These are phyloP conservation scores for Abrostola triplasia DNA, from an alignment of 2,888 invertebrate genomes.

Conservation along the genomic window DNA sequence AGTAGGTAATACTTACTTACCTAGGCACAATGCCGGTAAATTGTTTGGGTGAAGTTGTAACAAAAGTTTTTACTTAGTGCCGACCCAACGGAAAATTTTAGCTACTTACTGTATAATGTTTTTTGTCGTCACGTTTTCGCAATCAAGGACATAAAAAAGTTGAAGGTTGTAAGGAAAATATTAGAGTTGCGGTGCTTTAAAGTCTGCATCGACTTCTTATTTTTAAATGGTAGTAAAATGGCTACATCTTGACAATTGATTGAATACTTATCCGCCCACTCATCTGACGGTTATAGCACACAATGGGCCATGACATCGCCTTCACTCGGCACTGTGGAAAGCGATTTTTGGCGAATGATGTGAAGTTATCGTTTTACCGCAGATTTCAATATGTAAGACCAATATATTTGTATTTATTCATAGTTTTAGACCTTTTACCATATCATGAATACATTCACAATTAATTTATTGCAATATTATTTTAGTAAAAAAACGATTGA, in stretches of 20 bases:
- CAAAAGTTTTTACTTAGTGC: slow-evolving; percentile 53
- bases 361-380: background rate
- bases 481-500: too few relatives aligned
- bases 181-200: slow-evolving; percentile 15
- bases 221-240: slow-evolving; percentile 5
- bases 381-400: too few relatives aligned
- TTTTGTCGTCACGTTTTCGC: slow-evolving; percentile 44
- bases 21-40: slow-evolving; percentile 18
- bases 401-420: too few relatives aligned
- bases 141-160: slow-evolving; percentile 40
- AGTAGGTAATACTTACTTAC: slow-evolving; percentile 4
- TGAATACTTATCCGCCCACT: slow-evolving; percentile 29
- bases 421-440: too few relatives aligned
- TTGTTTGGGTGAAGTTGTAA: slow-evolving; percentile 21
- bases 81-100: slow-evolving; percentile 37
- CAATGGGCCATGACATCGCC: background rate
- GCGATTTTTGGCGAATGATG: background rate
- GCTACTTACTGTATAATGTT: slow-evolving; percentile 34
- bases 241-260: slow-evolving; percentile 15
- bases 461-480: too few relatives aligned
- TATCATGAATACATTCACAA: too few relatives aligned
- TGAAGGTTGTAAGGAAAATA: slow-evolving; percentile 23
- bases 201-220: slow-evolving; percentile 8
- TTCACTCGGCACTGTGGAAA: background rate
- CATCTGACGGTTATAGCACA: slow-evolving; percentile 10